Evolutionary conservation across 2,797 vertebrate genomes (phyloP), one percentile per base, ranked within the genome.

Genomic region (Prunella strophiata): DNA sequence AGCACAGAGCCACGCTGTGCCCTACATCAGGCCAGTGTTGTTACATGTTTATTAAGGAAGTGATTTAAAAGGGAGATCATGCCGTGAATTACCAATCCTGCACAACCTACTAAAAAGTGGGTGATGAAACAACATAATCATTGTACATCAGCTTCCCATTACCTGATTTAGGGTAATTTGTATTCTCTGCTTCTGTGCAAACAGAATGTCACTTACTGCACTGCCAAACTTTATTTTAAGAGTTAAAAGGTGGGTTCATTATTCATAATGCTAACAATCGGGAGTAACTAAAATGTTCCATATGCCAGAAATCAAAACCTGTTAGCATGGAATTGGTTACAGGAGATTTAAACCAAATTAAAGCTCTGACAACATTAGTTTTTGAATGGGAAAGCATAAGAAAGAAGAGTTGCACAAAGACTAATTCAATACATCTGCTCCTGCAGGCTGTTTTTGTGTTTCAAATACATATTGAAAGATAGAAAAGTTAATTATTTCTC

Each of bases 211-310:
- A 95, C 90, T 94, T 94, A 91, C 83, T 82, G 78, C 84, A 93
- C 79, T 85, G 86, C 82, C 94, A 95, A 96, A 94, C 93, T 87
- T 92, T 88, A 96, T 95, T 97, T 96, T 91, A 95, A 94, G 91
- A 96, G 89, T 89, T 96, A 97, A 96, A 96, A 96, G 85, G 94
- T 94, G 68, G 91, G 78, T 91, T 96, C 93, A 91, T 95, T 97
- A 94, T 92, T 95, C 80, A 96, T 91, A 95, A 95, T 43, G 55
- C 48, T 94, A 94, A 96, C 85, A 95, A 90, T 82, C 1, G 2
- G 45, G 72, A 96, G 65, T 62, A 96, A 93, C 91, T 95, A 94
- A 94, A 97, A 90, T n/a, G 75, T 87, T 92, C 93, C 92, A 90
- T 89, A 95, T 94, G 96, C 73, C 85, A 93, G 92, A 96, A 87